These are phyloP conservation scores for Tringa solitaria DNA, from an alignment of 2,113 vertebrate genomes.

Conservation along the genomic window DNA sequence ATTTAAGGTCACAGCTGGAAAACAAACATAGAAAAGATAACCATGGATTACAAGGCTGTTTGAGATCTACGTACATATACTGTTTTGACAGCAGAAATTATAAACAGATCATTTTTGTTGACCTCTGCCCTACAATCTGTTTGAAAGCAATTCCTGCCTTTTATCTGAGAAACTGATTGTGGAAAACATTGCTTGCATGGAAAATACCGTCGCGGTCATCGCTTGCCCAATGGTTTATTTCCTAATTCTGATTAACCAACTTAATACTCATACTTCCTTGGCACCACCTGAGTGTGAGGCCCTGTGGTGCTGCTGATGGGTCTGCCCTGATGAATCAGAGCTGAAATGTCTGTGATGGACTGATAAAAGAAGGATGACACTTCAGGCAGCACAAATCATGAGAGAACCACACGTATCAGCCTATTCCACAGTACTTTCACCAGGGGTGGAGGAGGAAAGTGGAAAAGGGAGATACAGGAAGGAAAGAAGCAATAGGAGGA, in stretches of 20 bases:
- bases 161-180: not conserved
- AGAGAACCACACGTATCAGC: not conserved
- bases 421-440: not conserved
- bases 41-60: not conserved
- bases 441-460: not conserved
- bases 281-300: not conserved
- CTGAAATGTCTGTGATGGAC: not conserved
- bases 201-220: conserved; percentile 3
- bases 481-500: not conserved
- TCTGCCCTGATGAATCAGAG: not conserved
- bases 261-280: not conserved
- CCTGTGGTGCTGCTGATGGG: not conserved
- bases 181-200: conserved; percentile 38
- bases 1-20: conserved; percentile 30
- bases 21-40: conserved; percentile 8
- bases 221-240: conserved; percentile 43
- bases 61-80: not conserved
- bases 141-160: conserved; percentile 29
- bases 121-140: conserved; percentile 23
- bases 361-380: not conserved
- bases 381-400: not conserved
- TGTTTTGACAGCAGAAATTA: conserved; percentile 56
- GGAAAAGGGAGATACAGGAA: not conserved
- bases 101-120: conserved; percentile 37
- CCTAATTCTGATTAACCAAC: not conserved